These are phyloP conservation scores for Merops nubicus DNA, from an alignment of 2,113 vertebrate genomes.

Conservation along the genomic window DNA sequence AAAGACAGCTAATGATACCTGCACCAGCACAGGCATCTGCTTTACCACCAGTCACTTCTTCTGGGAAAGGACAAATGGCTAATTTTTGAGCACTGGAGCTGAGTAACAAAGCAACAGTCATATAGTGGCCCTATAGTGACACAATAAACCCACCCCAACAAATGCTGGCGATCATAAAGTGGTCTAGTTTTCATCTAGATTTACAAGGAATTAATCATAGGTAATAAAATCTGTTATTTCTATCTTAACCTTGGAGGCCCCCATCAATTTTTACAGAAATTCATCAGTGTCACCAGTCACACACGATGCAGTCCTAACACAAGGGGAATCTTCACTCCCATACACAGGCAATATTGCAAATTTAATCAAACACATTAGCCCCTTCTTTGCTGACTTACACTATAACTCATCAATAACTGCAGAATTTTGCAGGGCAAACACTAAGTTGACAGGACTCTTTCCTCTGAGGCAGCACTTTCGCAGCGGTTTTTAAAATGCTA, in stretches of 20 bases:
- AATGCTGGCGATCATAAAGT: rapidly evolving
- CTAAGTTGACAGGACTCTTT: background rate
- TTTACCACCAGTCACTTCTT: background rate
- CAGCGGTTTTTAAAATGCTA: background rate
- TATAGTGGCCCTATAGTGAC: background rate
- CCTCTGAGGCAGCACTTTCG: slow-evolving; percentile 33
- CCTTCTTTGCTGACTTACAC: background rate
- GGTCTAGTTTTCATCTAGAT: background rate
- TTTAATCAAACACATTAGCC: background rate
- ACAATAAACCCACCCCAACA: background rate
- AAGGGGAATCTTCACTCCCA: background rate
- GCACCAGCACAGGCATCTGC: background rate
- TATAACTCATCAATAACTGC: background rate
- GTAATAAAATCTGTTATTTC: background rate
- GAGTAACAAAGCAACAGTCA: background rate
- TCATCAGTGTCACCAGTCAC: background rate
- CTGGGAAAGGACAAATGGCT: background rate
- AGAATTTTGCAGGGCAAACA: background rate
- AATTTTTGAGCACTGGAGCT: background rate
- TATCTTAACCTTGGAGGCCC: background rate
- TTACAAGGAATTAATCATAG: background rate
- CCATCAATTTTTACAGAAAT: background rate
- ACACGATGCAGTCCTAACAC: background rate
- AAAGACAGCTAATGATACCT: background rate
- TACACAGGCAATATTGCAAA: background rate